phyloP scores from a whole-genome alignment of 1,140 invertebrate genomes.

The Dufourea novaeangliae region DNA sequence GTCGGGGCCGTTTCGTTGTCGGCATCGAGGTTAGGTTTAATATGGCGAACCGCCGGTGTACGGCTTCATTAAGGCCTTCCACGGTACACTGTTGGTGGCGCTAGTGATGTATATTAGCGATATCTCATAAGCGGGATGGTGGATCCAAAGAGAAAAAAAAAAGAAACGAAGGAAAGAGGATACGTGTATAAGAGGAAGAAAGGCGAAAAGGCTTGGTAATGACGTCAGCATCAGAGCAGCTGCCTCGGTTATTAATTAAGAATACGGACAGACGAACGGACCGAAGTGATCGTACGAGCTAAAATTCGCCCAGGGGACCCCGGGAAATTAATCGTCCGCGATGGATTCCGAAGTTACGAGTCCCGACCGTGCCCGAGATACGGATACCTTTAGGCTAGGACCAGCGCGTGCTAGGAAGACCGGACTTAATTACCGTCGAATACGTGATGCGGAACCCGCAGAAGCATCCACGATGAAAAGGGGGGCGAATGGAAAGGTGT shows the following conservation, averaged over 20 bases:
- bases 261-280: conserved; percentile 69
- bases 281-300: conserved; percentile 55
- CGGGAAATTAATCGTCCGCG: conserved; percentile 75
- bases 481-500: conserved; percentile 13
- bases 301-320: conserved; percentile 72
- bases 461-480: conserved; percentile 12
- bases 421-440: conserved; percentile 69
- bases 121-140: conserved; percentile 67
- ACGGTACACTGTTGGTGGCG: conserved; percentile 71
- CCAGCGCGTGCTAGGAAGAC: conserved; percentile 59
- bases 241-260: conserved; percentile 80
- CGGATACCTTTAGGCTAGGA: conserved; percentile 73
- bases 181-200: conserved; percentile 46
- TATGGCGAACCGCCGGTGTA: conserved; percentile 56
- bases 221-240: conserved; percentile 75
- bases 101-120: conserved; percentile 75
- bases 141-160: conserved; percentile 36
- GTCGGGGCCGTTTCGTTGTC: conserved; percentile 42
- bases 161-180: conserved; percentile 1
- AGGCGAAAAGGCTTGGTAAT: conserved; percentile 75
- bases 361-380: conserved; percentile 57
- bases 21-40: conserved; percentile 44
- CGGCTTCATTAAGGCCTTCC: conserved; percentile 72
- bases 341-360: conserved; percentile 72
- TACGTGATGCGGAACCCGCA: conserved; percentile 10